Conservation (phyloP, 92 coral and sea anemone species). For the Palythoa caribaeorum region DNA sequence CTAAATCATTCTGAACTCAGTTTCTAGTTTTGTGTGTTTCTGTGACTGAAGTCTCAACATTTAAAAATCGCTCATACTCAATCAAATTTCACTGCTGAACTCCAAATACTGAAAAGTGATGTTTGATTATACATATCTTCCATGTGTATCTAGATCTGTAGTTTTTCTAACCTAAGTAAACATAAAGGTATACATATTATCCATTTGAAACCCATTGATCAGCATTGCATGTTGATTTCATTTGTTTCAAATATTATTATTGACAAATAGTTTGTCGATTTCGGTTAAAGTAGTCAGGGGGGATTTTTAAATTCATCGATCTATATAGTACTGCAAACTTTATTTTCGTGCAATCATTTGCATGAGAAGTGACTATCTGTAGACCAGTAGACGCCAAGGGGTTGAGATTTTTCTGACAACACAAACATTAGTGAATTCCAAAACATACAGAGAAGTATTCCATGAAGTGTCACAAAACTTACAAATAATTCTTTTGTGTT, state of each 20-base stretch:
- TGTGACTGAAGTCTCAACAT: no score
- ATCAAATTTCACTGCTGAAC: no score
- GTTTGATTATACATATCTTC: no score
- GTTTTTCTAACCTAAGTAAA: no score
- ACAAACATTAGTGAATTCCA: constrained; percentile 15
- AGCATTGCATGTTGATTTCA: neutral
- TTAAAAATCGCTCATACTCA: no score
- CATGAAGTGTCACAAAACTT: constrained; percentile 12
- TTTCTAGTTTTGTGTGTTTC: no score
- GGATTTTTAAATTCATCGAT: neutral
- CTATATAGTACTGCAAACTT: neutral
- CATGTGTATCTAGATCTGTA: no score
- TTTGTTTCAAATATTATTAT: neutral
- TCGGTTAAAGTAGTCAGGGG: neutral
- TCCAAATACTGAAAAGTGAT: no score
- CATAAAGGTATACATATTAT: no score
- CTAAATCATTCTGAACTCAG: no score
- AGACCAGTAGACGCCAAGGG: neutral
- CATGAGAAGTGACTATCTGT: neutral
- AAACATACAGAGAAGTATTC: neutral
- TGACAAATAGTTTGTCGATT: neutral
- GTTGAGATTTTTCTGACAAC: constrained; percentile 6
- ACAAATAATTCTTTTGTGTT: constrained; percentile 44
- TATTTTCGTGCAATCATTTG: neutral
- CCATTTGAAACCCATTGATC: no score